These are phyloP conservation scores for Iguana delicatissima DNA, from an alignment of 2,797 vertebrate genomes.

Conservation along the genomic window DNA sequence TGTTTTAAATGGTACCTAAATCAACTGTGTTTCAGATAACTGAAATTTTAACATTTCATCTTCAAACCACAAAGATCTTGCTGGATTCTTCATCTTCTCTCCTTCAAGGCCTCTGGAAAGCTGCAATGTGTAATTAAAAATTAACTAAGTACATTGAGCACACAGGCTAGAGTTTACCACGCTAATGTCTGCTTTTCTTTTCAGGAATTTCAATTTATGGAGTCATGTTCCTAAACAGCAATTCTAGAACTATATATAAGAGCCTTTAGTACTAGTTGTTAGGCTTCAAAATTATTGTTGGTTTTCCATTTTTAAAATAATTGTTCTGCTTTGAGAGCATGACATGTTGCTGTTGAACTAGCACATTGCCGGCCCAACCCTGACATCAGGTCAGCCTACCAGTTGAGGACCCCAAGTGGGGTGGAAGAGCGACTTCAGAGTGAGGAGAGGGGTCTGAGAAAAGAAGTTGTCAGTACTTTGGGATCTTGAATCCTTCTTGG, in stretches of 20 bases:
- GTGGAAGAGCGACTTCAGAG: background rate
- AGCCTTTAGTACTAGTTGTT: conserved; percentile 7
- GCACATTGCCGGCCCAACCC: background rate
- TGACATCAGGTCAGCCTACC: background rate
- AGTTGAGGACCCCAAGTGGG: background rate
- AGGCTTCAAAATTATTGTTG: background rate
- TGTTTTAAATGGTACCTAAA: background rate
- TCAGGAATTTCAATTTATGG: background rate
- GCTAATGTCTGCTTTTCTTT: background rate
- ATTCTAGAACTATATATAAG: background rate
- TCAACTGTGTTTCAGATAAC: background rate
- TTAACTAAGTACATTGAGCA: background rate
- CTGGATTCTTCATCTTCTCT: background rate
- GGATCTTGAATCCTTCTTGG: background rate
- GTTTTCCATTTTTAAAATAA: conserved; percentile 30
- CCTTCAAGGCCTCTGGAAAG: conserved; percentile 22
- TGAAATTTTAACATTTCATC: background rate
- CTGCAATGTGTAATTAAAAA: background rate
- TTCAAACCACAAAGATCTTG: conserved; percentile 6
- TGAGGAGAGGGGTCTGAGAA: background rate
- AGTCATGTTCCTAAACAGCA: background rate
- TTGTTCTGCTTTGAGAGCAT: background rate
- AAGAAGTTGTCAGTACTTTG: background rate
- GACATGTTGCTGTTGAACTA: background rate
- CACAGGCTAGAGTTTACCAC: background rate